phyloP scores from a whole-genome alignment of 2,888 invertebrate species.

The Alsophila aescularia region DNA sequence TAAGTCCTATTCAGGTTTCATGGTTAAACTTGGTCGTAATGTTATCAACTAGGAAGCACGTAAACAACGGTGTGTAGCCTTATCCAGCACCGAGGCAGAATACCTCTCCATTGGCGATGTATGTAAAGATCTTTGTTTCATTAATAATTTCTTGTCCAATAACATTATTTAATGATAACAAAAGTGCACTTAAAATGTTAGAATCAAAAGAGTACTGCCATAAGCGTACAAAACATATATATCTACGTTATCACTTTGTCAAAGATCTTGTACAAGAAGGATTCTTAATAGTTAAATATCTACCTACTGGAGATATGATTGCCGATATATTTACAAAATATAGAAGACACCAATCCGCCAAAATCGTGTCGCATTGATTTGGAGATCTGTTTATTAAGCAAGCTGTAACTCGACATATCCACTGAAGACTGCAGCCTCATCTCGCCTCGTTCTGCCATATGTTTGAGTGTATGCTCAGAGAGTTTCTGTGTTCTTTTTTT shows the following conservation, averaged over 20 bases:
- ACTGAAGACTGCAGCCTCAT: too few species aligned
- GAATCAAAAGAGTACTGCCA: conserved; percentile 1
- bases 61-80: conserved; percentile 30
- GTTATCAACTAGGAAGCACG: conserved; percentile 30
- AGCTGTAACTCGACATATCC: too few species aligned
- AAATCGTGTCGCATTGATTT: too few species aligned
- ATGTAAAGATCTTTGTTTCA: conserved; percentile 25
- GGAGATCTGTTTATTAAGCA: too few species aligned
- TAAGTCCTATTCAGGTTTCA: conserved; percentile 35
- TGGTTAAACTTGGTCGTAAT: conserved; percentile 19
- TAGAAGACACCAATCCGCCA: too few species aligned
- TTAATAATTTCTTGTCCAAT: conserved; percentile 7
- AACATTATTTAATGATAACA: conserved; percentile 15
- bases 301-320: conserved; percentile 7
- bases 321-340: conserved; percentile 17
- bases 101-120: conserved; percentile 30
- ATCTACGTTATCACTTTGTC: conserved; percentile 10
- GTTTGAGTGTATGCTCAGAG: too few species aligned
- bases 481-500: too few species aligned
- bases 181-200: conserved; percentile 12
- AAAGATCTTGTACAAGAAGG: not conserved
- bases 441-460: too few species aligned
- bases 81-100: conserved; percentile 37
- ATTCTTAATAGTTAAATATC: conserved; percentile 1
- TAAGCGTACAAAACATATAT: conserved; percentile 15